Percentiles rank a stretch among this genome's conserved stretches.
These are phyloP conservation scores for Zaprionus inermis DNA, from an alignment of 1,140 invertebrate species.

Conservation along the genomic window DNA sequence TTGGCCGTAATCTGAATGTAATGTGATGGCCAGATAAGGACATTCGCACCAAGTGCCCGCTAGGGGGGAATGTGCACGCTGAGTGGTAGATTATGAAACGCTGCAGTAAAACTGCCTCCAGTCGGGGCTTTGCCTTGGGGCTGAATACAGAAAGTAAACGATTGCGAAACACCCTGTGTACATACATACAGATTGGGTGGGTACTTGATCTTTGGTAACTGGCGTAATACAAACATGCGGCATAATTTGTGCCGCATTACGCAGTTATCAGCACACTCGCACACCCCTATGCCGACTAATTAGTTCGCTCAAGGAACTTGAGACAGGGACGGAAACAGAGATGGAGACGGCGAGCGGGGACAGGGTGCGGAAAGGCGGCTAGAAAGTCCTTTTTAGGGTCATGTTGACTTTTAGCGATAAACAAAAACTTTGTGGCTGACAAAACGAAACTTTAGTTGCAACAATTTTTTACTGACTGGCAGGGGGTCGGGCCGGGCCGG, in stretches of 20 bases:
- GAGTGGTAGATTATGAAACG: constrained; percentile 12
- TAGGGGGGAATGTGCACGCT: not conserved
- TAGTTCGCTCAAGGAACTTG: constrained; percentile 42
- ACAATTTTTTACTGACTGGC: constrained; percentile 21
- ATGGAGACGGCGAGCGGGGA: not conserved
- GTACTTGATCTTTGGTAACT: constrained; percentile 9
- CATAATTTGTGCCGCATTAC: constrained; percentile 35
- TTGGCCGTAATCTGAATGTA: constrained; percentile 68
- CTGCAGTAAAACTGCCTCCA: constrained; percentile 20
- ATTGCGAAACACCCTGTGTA: not conserved
- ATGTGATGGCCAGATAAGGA: constrained; percentile 66
- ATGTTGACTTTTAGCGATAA: constrained; percentile 72
- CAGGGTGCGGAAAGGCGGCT: not conserved
- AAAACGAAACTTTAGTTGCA: constrained; percentile 48
- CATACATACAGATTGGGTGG: not conserved
- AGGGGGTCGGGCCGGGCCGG: not conserved
- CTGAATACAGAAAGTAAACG: not conserved
- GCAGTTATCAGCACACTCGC: constrained; percentile 52
- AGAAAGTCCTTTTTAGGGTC: constrained; percentile 26
- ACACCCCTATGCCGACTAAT: constrained; percentile 44
- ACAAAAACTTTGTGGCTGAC: constrained; percentile 71
- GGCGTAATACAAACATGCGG: constrained; percentile 13
- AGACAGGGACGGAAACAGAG: not conserved
- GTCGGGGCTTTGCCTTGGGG: not conserved
- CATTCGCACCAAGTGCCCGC: constrained; percentile 50